Evolutionary conservation across 2,797 vertebrate genomes (phyloP), one percentile per base, ranked within the genome.

Genomic region (Ciconia nigra): DNA sequence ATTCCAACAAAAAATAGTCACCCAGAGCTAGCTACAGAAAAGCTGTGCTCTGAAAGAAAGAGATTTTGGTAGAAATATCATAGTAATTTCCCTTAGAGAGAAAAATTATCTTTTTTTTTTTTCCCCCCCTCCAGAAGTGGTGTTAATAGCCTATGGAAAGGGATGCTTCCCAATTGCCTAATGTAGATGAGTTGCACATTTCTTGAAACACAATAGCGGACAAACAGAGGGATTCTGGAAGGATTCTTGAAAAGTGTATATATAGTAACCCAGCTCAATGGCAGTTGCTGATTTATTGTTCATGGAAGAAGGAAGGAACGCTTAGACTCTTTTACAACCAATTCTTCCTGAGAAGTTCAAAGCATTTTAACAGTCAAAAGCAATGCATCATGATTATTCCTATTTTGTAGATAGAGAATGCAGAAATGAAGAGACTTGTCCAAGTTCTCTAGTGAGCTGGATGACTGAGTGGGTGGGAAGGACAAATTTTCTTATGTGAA

Each of bases 231-330:
- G 71, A 90, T 89, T 88, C 80, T 95, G 85, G 87, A 93, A 95
- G 80, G 28, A 63, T 80, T 95, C 71, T 63, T 93, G 71, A 65
- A 39, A 88, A 84, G 28, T 31, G 8, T 87, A 82, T 87, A 83
- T 70, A 87, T 52, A 87, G 83, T n/a, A 93, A 94, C 44, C 15
- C 17, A 15, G n/a, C 11, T 42, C 0, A 0, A 42, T 67, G 88
- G 74, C 59, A 90, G 37, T n/a, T 54, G 31, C 29, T 93, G 73
- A 96, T 96, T 89, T 94, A 96, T 57, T 63, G 29, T 59, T 87
- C 63, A 29, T 49, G 26, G 62, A 90, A 89, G 63, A 88, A 86
- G 41, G 87, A 90, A 88, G 55, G 73, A 87, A 71, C 11, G 3
- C 51, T 85, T 66, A 28, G 20, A 67, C 57, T 92, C 33, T 81